Evolutionary conservation across 2,113 vertebrate species (phyloP), one percentile per base, ranked within the genome.

Genomic region (Illadopsis cleaveri): DNA sequence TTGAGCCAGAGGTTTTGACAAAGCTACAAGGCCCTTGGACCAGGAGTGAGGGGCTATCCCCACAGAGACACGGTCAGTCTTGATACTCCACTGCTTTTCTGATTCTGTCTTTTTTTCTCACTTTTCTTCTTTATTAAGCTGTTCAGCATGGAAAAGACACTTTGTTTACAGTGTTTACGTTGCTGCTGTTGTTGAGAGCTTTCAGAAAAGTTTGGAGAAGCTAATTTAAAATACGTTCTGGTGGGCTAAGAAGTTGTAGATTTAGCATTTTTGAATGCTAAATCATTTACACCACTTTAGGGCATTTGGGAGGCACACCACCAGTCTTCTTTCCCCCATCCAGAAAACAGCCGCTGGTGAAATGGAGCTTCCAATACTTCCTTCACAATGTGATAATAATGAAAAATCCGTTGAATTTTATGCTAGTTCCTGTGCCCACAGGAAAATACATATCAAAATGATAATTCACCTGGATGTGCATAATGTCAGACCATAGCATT

Each of bases 1-100:
- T 73, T 35, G 24, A 51, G n/a, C 10, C 2, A 3, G 44, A 76
- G 48, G 22, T 56, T 78, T 72, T 64, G 24, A 40, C 48, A 21
- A 64, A 80, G 33, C 25, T 27, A 33, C 0, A 0, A 38, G 23
- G 17, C 45, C 21, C 20, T 53, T 12, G 3, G 37, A 61, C 2
- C 23, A 47, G 61, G 23, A 0, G 0, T 12, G 23, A 68, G 15
- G 44, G 17, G 4, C 3, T 70, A 8, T 18, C 23, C 15, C 20
- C n/a, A 24, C 31, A 44, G 58, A 73, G 53, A 53, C 3, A 12
- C 20, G 9, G 40, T n/a, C 10, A 53, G 18, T 16, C 6, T 57
- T 50, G 45, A 8, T 44, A 11, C n/a, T 37, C 31, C 27, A 14
- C 12, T 57, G 37, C 7, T 79, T 54, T 73, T 15, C 23, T 9